A percentile compares a stretch with the other conserved stretches of the same genome.
Conservation (phyloP, 2,888 invertebrate species). For the Apamea sordens region DNA sequence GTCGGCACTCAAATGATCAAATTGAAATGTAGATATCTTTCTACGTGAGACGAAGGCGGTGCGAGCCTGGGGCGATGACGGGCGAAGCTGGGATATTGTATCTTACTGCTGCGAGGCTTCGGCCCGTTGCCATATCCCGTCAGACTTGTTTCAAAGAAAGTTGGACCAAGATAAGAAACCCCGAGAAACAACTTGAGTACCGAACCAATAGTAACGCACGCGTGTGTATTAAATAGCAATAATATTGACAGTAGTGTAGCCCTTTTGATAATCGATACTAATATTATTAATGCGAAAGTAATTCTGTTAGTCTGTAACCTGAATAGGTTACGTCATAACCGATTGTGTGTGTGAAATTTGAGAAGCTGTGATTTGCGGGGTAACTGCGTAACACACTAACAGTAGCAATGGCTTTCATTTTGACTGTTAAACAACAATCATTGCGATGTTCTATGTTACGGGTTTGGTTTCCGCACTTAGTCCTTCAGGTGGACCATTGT, state of each 20-base stretch:
- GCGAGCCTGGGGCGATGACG: constrained; percentile 33
- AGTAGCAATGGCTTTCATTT: not conserved
- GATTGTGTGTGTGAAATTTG: not conserved
- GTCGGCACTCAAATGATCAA: constrained; percentile 21
- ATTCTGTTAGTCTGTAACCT: not conserved
- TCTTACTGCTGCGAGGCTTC: constrained; percentile 23
- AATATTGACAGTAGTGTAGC: not conserved
- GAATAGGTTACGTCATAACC: not conserved
- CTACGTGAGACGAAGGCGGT: constrained; percentile 13
- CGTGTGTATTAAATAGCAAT: not conserved
- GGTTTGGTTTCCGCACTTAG: too few species aligned
- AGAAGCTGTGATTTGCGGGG: not conserved
- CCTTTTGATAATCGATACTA: not conserved
- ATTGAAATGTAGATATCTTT: constrained; percentile 41
- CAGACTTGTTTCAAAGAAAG: constrained; percentile 45
- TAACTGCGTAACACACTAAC: not conserved
- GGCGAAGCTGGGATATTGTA: constrained; percentile 13
- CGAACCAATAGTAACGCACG: not conserved
- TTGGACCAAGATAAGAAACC: constrained; percentile 13
- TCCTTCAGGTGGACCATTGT: too few species aligned
- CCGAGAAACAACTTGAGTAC: constrained; percentile 16
- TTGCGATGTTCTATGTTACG: too few species aligned
- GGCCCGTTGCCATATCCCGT: constrained; percentile 23
- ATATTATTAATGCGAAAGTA: not conserved
- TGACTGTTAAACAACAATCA: not conserved